phyloP scores from a whole-genome alignment of 2,113 vertebrate genomes.

The Phrynosoma blainvillii region DNA sequence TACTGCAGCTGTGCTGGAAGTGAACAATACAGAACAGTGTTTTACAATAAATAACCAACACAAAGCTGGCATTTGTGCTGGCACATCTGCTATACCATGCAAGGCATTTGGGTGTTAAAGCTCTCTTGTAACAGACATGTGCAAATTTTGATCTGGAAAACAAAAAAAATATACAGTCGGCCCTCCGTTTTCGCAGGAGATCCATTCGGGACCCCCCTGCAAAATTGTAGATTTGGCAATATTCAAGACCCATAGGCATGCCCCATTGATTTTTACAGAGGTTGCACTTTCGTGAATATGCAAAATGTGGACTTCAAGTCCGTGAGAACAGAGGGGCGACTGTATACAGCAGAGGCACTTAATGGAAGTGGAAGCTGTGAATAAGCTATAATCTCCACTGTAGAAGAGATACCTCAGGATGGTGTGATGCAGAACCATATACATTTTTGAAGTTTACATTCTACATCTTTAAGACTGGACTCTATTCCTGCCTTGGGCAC shows the following conservation, averaged over 20 bases:
- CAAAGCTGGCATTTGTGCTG: conserved; percentile 23
- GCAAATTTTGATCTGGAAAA: not conserved
- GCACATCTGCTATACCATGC: not conserved
- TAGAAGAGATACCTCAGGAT: not conserved
- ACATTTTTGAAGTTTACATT: not conserved
- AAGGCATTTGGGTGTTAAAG: not conserved
- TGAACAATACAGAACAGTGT: conserved; percentile 18
- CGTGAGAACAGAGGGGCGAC: too few species aligned
- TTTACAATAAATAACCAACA: not conserved
- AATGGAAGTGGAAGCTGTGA: not conserved
- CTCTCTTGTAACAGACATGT: not conserved
- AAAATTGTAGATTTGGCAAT: too few species aligned
- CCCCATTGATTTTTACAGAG: too few species aligned
- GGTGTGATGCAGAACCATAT: not conserved
- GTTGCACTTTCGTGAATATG: too few species aligned
- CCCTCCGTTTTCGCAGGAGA: too few species aligned
- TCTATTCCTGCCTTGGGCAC: not conserved
- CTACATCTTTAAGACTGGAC: not conserved
- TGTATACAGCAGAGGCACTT: not conserved
- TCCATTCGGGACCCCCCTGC: too few species aligned
- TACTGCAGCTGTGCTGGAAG: conserved; percentile 17
- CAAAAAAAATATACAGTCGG: too few species aligned
- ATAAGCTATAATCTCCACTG: not conserved
- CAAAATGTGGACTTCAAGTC: too few species aligned
- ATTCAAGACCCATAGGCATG: too few species aligned